Evolutionary conservation across 2,888 invertebrate genomes (phyloP).

Genomic region (Monoplex corrugatus): DNA sequence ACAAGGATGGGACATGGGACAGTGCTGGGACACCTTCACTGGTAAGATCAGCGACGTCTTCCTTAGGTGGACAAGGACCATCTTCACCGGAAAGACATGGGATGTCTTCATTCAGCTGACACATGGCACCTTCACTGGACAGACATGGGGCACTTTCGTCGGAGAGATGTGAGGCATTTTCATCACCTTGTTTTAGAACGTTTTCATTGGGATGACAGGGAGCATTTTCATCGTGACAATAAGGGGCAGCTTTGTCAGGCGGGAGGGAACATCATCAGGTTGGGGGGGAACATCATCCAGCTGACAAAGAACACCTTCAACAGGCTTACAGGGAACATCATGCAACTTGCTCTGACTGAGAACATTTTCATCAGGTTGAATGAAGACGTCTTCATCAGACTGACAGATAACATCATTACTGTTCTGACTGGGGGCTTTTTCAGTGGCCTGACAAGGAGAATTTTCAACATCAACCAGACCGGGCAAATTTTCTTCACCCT

Average conservation of each 20-base stretch:
- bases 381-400: not conserved
- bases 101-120: not conserved
- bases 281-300: no score
- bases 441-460: no score
- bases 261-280: no score
- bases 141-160: not conserved
- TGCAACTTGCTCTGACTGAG: no score
- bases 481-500: no score
- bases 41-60: not conserved
- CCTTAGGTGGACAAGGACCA: not conserved
- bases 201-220: conserved; percentile 1
- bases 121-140: not conserved
- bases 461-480: no score
- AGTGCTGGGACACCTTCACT: not conserved
- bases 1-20: not conserved
- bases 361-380: no score
- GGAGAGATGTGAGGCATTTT: not conserved
- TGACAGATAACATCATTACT: not conserved
- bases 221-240: not conserved
- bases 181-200: not conserved
- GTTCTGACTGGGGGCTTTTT: no score
- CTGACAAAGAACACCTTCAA: not conserved
- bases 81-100: not conserved
- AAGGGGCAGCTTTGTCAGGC: no score
- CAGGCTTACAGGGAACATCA: not conserved